Evolutionary conservation across 2,888 invertebrate genomes (phyloP), one percentile per base, ranked within the genome.

Genomic region (Trisateles emortualis): DNA sequence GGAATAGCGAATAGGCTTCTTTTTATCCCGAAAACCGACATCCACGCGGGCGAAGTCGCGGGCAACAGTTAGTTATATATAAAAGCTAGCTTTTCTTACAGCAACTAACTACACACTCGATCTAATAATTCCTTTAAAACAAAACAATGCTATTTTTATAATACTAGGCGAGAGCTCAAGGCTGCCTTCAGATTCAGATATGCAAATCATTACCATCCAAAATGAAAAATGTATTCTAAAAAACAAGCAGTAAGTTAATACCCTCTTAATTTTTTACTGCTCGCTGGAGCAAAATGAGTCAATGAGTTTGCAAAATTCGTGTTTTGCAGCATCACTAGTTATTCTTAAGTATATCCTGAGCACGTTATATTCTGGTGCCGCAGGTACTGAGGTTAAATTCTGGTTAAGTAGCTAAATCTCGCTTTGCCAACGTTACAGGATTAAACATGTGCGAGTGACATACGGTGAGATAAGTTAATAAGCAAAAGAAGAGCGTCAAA

Each of bases 391-490:
- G 17, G 49, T 39, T 51, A 59, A 62, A 70, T 67, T 57, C 64
- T 57, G 43, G 36, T 50, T 72, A 68, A 72, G 70, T 68, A 68
- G 67, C 56, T 68, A 67, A 66, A 74, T 74, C 67, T 71, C 61
- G 55, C 68, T 64, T 50, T 66, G 59, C 65, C 60, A 63, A 63
- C 72, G 59, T 39, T 62, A 54, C 13, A 22, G 57, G 32, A 62
- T 59, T 52, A 59, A 52, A 53, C 41, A 22, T 5, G 10, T 13
- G 14, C 5, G 0, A 5, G 46, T 35, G 52, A 45, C 19, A 62
- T 9, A 70, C 52, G 4, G 48, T 3, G 14, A 1, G 4, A 3
- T 1, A 19, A 3, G 24, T 48, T 8, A 9, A 3, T 17, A n/a
- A 50, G 5, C 55, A 14, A 10, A 8, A 11, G 32, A 13, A 14